Evolutionary conservation across 2,888 invertebrate genomes (phyloP), one percentile per base, ranked within the genome.

Genomic region (Ochropleura plecta): DNA sequence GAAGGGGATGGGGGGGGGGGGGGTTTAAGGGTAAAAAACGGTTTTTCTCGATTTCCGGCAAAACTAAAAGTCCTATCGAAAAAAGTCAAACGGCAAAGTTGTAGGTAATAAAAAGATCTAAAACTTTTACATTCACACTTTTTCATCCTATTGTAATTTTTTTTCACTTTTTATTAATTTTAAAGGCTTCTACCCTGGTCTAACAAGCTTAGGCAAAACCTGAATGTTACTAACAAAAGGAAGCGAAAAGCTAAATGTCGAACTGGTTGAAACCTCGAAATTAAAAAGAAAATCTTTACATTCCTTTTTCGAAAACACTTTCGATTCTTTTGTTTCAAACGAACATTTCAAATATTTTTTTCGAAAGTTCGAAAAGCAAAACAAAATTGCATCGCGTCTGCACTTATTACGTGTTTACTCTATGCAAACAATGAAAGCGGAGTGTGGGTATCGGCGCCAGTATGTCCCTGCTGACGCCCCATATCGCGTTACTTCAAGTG

Each of bases 361-460:
- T 71, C 16, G 51, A 12, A 30, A 44, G 51, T 46, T 46, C 16
- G 16, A n/a, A 53, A 8, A 8, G 8, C n/a, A 53, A 53, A 73
- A 73, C 81, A 2, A 42, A 55, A 70, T 20, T 69, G 74, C 66
- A 70, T 68, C 87, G 40, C 44, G 44, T 83, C 88, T 86, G 84
- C 60, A 49, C 55, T 63, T 46, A 62, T 74, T 57, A 69, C 20
- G 9, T 67, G 48, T 59, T 64, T 83, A 73, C 20, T 86, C 85
- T 84, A 59, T 88, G 86, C 44, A 40, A 76, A 79, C 75, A 82
- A 88, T 76, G 76, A 84, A 81, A 84, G 79, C 57, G 49, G 76
- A 85, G 82, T 84, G 82, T 73, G 76, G n/a, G 63, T 79, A 81
- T 81, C 67, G 87, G 86, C 87, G 88, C 86, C 87, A 70, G 57